Base-by-base conservation (phyloP, 2,797 vertebrate genomes). In the Phylloscopus collybita region DNA sequence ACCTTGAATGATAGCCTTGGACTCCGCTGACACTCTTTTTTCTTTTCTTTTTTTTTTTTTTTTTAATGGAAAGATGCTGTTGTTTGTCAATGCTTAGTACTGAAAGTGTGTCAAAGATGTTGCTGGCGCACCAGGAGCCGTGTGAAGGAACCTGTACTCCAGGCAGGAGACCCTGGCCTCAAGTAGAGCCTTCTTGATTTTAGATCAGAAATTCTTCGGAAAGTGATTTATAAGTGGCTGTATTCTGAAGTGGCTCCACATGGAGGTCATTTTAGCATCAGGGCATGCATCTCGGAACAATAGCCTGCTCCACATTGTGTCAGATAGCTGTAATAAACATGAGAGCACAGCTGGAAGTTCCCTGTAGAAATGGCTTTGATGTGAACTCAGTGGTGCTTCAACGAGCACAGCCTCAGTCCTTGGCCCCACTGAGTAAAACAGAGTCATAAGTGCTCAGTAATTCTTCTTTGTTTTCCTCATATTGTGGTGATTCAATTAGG, bases 391-490 rank as follows among this genome's bases (percentile, higher is more conserved):
- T 26, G 23, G 66, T 92, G 64, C 66, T 81, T 80, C 18, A 5
- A 5, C 7, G 7, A 93, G 80, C 67, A 66, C 36, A 86, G 47
- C 34, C 86, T 49, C 54, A 79, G 78, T 64, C 61, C 49, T 80
- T 86, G 47, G 56, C 40, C 75, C 29, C 51, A 27, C 76, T 12
- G 67, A 66, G 79, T 38, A 38, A 71, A 60, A 53, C 16, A 83
- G 26, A 72, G 42, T 22, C 57, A 6, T 80, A 91, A 94, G 65
- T 47, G 47, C 62, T 88, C 78, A 65, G 74, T 73, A 89, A 86
- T 91, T 90, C 80, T 45, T 92, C 59, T 87, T 72, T 86, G 79
- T 88, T 93, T 92, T 82, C 64, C 80, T 94, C 53, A 8, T 69
- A 54, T 66, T 80, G 47, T 67, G 38, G 12, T 36, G 34, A 81